Evolutionary conservation across 2,888 invertebrate genomes (phyloP).

Genomic region (Homarus gammarus): DNA sequence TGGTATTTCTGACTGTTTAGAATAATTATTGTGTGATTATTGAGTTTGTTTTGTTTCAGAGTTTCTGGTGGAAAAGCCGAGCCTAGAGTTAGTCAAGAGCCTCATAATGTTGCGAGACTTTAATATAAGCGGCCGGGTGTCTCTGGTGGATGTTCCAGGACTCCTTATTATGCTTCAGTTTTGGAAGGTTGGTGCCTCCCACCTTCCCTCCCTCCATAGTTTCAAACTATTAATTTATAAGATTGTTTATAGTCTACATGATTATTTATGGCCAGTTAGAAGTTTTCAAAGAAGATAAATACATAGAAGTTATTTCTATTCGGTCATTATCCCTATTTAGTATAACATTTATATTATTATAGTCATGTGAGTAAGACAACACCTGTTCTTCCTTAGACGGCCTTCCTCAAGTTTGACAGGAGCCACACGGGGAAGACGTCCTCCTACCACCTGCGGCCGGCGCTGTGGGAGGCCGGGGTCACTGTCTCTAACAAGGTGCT

Average conservation of each 20-base stretch:
- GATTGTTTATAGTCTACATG: background rate
- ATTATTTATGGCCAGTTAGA: too few relatives aligned
- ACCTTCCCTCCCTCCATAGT: too few relatives aligned
- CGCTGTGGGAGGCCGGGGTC: slow-evolving; percentile 85
- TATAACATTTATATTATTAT: too few relatives aligned
- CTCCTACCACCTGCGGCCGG: slow-evolving; percentile 84
- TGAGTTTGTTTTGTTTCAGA: slow-evolving; percentile 77
- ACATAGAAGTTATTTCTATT: too few relatives aligned
- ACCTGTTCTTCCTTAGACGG: slow-evolving; percentile 77
- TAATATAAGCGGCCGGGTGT: slow-evolving; percentile 84
- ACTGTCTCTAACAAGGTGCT: slow-evolving; percentile 88
- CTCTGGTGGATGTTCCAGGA: slow-evolving; percentile 83
- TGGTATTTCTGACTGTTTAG: too few relatives aligned
- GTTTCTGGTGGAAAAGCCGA: slow-evolving; percentile 83
- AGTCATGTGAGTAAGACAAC: too few relatives aligned
- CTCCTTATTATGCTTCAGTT: slow-evolving; percentile 84
- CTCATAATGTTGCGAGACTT: slow-evolving; percentile 85
- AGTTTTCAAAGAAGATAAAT: too few relatives aligned
- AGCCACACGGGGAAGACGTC: slow-evolving; percentile 83
- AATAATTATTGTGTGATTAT: too few relatives aligned
- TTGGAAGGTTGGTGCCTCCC: slow-evolving; percentile 82
- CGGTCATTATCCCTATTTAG: too few relatives aligned
- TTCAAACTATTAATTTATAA: background rate
- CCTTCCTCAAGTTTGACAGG: slow-evolving; percentile 83
- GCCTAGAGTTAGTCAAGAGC: slow-evolving; percentile 85